These are phyloP conservation scores for Heliocidaris erythrogramma DNA, from an alignment of 35 echinoderm and acorn worm species.

Conservation along the genomic window DNA sequence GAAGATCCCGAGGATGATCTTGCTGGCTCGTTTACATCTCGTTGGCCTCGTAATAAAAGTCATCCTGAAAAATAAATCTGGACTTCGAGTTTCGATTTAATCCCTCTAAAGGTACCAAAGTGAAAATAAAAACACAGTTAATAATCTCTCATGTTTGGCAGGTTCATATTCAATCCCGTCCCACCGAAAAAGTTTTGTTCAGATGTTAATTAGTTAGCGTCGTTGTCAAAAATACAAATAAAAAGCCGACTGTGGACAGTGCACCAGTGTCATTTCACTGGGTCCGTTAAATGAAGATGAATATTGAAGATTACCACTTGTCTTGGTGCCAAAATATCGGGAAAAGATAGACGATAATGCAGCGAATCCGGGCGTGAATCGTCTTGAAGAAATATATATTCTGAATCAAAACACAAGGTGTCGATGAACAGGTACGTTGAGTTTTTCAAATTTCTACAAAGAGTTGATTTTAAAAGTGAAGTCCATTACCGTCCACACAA, in stretches of 20 bases:
- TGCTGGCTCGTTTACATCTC: neutral
- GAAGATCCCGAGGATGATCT: neutral
- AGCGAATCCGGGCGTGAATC: no score
- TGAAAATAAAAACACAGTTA: neutral
- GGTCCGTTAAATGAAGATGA: neutral
- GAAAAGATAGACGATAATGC: neutral
- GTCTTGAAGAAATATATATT: no score
- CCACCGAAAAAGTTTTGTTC: neutral
- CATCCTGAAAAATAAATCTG: neutral
- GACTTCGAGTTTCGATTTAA: neutral
- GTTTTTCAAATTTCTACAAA: neutral
- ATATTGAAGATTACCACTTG: neutral
- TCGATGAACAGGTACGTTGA: neutral
- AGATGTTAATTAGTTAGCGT: no score
- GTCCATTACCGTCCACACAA: neutral
- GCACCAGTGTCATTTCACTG: no score
- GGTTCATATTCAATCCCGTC: neutral
- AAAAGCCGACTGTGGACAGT: no score
- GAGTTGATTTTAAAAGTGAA: neutral
- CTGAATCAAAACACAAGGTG: no score
- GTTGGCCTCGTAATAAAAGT: neutral
- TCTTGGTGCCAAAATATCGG: neutral
- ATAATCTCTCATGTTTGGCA: neutral
- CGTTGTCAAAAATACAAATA: no score
- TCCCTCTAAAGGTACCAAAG: neutral